These are phyloP conservation scores for Geotrypetes seraphini DNA, from an alignment of 2,797 vertebrate species.

Conservation along the genomic window DNA sequence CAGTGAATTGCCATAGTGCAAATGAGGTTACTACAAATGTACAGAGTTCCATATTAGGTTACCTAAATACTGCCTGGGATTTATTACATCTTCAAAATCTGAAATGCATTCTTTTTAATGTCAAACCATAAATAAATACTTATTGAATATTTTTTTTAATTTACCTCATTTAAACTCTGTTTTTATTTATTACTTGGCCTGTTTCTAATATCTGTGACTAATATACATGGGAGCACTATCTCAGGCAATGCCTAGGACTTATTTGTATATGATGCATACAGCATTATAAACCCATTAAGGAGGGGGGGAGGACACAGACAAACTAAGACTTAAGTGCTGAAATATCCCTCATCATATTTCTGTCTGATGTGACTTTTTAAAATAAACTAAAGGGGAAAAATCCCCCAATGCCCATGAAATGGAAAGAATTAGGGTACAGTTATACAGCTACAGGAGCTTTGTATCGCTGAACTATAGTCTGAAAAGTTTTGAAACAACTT, in stretches of 20 bases:
- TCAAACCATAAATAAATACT: slow-evolving; percentile 58
- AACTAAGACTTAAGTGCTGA: slow-evolving; percentile 41
- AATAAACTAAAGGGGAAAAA: slow-evolving; percentile 65
- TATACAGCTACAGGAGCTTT: slow-evolving; percentile 74
- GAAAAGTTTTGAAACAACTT: slow-evolving; percentile 81
- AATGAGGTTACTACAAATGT: slow-evolving; percentile 59
- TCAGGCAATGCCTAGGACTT: slow-evolving; percentile 72
- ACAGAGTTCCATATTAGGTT: slow-evolving; percentile 62
- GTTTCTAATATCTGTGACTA: slow-evolving; percentile 75
- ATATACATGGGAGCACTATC: slow-evolving; percentile 60
- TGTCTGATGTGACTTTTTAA: slow-evolving; percentile 78
- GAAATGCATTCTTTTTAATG: slow-evolving; percentile 55
- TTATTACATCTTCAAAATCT: slow-evolving; percentile 41
- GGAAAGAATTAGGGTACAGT: slow-evolving; percentile 67
- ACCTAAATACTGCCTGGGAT: slow-evolving; percentile 64
- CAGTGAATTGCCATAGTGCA: slow-evolving; percentile 61
- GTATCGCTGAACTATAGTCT: slow-evolving; percentile 62
- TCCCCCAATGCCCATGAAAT: slow-evolving; percentile 48
- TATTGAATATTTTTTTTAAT: slow-evolving; percentile 60
- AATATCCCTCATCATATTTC: slow-evolving; percentile 60
- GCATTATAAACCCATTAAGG: slow-evolving; percentile 63
- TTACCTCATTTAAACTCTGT: slow-evolving; percentile 80
- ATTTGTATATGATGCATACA: slow-evolving; percentile 94
- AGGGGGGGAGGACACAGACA: slow-evolving; percentile 13
- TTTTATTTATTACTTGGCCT: slow-evolving; percentile 87